Base-by-base conservation (phyloP, 2,797 vertebrate genomes). In the Echiichthys vipera region DNA sequence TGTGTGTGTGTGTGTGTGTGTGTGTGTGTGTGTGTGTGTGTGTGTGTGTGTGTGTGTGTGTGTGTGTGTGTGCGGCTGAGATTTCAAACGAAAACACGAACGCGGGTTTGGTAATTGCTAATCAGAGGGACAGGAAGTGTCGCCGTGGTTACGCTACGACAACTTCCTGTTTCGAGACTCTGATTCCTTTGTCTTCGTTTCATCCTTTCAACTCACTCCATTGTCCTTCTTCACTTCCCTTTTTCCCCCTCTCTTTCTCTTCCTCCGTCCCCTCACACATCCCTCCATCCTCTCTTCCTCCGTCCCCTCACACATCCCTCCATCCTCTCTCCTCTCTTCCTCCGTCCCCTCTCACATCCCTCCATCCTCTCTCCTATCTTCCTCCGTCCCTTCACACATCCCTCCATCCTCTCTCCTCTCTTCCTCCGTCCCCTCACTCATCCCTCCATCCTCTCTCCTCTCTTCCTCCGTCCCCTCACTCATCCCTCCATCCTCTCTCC, bases 71-170 rank as follows among this genome's bases (percentile, higher is more conserved):
- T 39, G 24, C 66, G 43, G 55, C 39, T 27, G 51, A 69, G 65
- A 71, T 73, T 75, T 64, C 29, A 82, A 76, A 65, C 15, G 56
- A 51, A 76, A 69, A 78, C 43, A 65, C 37, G 65, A 73, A 66
- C n/a, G n/a, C n/a, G n/a, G n/a, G n/a, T n/a, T n/a, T n/a, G n/a
- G n/a, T n/a, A n/a, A n/a, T n/a, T n/a, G n/a, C 80, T 81, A 86
- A 86, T 88, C 72, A 83, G 58, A 22, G 47, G 76, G 53, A 80
- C 84, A 85, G 80, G 84, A 88, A 84, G 71, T 18, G 29, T 69
- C 4, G 43, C 78, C 22, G 17, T 25, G 64, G 77, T 29, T 13
- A 55, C 72, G 14, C 73, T 78, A 85, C n/a, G n/a, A 85, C 46
- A 53, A 83, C 84, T 88, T 85, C 87, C 86, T 83, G 83, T 49